These are phyloP conservation scores for Halichondria panicea DNA, from an alignment of 37 sponge, comb jelly and placozoan genomes.

Conservation along the genomic window DNA sequence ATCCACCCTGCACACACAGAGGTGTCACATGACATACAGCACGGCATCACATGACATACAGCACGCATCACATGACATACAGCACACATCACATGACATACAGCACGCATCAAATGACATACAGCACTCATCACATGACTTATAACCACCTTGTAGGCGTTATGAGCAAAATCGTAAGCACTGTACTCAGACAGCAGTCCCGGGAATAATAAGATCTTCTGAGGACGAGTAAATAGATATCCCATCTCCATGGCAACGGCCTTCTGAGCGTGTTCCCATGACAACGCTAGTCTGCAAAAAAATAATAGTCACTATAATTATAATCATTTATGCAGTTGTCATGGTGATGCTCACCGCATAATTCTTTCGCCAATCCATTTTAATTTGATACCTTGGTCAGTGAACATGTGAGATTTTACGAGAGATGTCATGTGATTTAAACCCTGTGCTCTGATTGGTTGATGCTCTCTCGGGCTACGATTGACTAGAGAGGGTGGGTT, in stretches of 20 bases:
- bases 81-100: no score
- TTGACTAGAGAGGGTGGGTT: background rate
- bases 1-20: constrained; percentile 56
- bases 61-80: no score
- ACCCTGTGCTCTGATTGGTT: background rate
- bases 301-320: background rate
- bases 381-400: constrained; percentile 53
- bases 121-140: no score
- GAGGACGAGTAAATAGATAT: constrained; percentile 48
- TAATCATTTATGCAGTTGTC: background rate
- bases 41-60: no score
- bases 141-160: constrained; percentile 69
- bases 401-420: constrained; percentile 49
- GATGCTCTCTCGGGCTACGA: background rate
- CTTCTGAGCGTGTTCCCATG: constrained; percentile 46
- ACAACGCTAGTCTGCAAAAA: constrained; percentile 14
- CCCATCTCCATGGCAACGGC: constrained; percentile 10
- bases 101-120: background rate
- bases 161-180: constrained; percentile 78
- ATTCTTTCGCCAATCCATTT: constrained; percentile 77
- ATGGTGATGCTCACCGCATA: constrained; percentile 22
- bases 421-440: constrained; percentile 29
- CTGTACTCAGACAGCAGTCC: constrained; percentile 82
- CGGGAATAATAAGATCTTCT: constrained; percentile 77
- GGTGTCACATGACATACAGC: no score